Conservation (phyloP, 2,888 invertebrate genomes). For the Rhyacophila evoluta region DNA sequence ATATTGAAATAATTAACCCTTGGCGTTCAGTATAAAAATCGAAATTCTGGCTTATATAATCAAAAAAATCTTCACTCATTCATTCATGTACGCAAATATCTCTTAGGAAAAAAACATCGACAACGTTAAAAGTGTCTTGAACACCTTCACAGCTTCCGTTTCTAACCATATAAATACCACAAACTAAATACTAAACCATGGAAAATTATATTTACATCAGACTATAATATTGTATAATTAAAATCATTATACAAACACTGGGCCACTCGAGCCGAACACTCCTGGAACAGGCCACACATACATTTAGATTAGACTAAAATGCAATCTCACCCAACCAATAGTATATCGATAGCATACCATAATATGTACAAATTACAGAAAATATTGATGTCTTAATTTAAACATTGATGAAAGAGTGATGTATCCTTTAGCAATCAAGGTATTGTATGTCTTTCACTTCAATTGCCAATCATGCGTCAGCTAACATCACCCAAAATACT, state of each 20-base stretch:
- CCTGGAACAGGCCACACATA: background rate
- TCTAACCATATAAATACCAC: background rate
- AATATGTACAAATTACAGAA: no score
- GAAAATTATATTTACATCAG: constrained; percentile 11
- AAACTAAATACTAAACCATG: constrained; percentile 2
- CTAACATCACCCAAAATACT: background rate
- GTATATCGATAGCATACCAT: background rate
- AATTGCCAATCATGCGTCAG: background rate
- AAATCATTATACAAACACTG: background rate
- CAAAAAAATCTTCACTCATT: background rate
- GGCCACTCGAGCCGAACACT: background rate
- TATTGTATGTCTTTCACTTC: no score
- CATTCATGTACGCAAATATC: background rate
- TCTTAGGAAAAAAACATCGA: background rate
- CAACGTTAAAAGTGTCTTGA: constrained; percentile 10
- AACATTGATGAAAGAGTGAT: no score
- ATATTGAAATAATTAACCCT: background rate
- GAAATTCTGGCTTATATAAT: background rate
- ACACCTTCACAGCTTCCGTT: constrained; percentile 2
- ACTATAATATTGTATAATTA: background rate
- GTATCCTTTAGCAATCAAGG: no score
- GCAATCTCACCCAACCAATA: background rate
- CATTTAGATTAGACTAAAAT: background rate
- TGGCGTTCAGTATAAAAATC: background rate
- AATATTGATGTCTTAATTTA: no score